Conservation (phyloP, 2,797 vertebrate genomes). For the Selene dorsalis region DNA sequence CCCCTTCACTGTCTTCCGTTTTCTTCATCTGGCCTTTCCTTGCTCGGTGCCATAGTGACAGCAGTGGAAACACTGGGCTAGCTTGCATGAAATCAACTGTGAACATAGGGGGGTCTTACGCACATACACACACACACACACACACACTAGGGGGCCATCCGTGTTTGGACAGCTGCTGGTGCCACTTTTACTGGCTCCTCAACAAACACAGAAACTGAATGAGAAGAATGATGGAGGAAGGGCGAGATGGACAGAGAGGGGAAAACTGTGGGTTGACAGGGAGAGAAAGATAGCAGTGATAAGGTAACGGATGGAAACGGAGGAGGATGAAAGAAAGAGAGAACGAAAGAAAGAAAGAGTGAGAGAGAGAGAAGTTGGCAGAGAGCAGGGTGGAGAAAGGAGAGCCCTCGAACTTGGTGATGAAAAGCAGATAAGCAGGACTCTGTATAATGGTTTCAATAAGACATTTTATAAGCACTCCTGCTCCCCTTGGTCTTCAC, state of each 20-base stretch:
- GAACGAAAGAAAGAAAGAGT: not conserved
- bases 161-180: conserved; percentile 85
- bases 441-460: conserved; percentile 27
- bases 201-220: conserved; percentile 77
- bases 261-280: conserved; percentile 39
- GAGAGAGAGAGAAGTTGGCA: not conserved
- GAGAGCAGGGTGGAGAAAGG: conserved; percentile 2
- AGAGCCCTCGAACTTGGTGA: conserved; percentile 50
- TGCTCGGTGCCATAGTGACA: conserved; percentile 64
- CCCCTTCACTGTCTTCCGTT: conserved; percentile 5
- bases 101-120: conserved; percentile 36
- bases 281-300: conserved; percentile 40
- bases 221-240: conserved; percentile 47
- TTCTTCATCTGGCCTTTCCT: conserved; percentile 13
- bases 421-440: conserved; percentile 51
- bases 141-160: conserved; percentile 57
- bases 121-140: conserved; percentile 37
- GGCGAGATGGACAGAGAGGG: conserved; percentile 50
- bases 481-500: conserved; percentile 16
- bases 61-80: conserved; percentile 38
- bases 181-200: conserved; percentile 81
- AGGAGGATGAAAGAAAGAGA: conserved; percentile 10
- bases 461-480: conserved; percentile 41
- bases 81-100: conserved; percentile 57
- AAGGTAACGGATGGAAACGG: conserved; percentile 26